Evolutionary conservation across 2,113 vertebrate species (phyloP).

Genomic region (Manacus vitellinus): DNA sequence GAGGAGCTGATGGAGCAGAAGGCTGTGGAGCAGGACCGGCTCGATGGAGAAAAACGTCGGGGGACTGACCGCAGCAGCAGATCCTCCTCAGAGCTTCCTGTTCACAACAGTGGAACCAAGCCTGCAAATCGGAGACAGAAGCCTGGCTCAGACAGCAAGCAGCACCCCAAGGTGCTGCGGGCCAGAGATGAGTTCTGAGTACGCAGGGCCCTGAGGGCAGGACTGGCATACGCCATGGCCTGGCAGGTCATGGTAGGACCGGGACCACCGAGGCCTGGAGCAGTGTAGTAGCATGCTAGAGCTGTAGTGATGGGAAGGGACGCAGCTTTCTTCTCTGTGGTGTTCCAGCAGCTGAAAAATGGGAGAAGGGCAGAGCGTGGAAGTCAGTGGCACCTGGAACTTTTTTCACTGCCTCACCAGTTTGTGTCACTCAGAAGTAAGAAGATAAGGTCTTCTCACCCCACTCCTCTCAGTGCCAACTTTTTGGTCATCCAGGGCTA

Average conservation of each 20-base stretch:
- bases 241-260: not conserved
- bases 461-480: not conserved
- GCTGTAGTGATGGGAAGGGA: not conserved
- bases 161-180: not conserved
- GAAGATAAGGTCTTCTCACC: not conserved
- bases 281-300: constrained; percentile 23
- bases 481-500: not conserved
- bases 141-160: not conserved
- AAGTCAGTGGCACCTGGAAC: not conserved
- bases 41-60: not conserved
- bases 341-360: not conserved
- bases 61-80: not conserved
- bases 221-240: not conserved
- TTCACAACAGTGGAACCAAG: not conserved
- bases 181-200: constrained; percentile 76
- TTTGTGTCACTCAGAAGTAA: not conserved
- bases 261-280: not conserved
- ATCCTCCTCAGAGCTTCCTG: constrained; percentile 28
- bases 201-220: fast-evolving
- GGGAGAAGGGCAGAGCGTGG: not conserved
- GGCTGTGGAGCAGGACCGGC: not conserved
- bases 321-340: constrained; percentile 1
- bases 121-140: not conserved
- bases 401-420: not conserved
- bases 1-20: constrained; percentile 61